A percentile compares a stretch with the other conserved stretches of the same genome.
These are phyloP conservation scores for Lydus trimaculatus DNA, from an alignment of 2,888 invertebrate species.

Conservation along the genomic window DNA sequence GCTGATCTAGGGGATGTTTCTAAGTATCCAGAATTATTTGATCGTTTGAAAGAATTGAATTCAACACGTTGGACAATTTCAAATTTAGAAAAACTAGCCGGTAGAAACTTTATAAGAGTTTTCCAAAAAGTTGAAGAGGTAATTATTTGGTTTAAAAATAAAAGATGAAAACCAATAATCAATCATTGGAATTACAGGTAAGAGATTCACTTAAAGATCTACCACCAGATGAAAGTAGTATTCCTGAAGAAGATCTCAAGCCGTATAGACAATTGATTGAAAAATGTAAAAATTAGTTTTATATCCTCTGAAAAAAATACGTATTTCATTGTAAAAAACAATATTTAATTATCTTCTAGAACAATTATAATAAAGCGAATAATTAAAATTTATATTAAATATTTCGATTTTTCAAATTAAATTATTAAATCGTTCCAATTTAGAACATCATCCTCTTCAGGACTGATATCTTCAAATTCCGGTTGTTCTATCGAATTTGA, in stretches of 20 bases:
- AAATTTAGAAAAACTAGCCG: conserved; percentile 62
- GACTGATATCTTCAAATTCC: not conserved
- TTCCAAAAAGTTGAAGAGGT: conserved; percentile 56
- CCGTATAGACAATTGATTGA: not conserved
- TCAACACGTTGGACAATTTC: conserved; percentile 55
- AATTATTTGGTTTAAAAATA: conserved; percentile 13
- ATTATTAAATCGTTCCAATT: conserved; percentile 4
- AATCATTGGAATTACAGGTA: conserved; percentile 12
- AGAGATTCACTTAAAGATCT: conserved; percentile 1
- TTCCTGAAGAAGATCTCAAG: conserved; percentile 13
- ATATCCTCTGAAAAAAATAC: not conserved
- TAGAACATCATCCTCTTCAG: not conserved
- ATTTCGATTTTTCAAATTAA: not conserved
- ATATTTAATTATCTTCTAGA: too few relatives aligned
- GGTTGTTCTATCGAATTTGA: not conserved
- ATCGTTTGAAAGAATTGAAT: conserved; percentile 40
- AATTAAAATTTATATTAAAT: too few relatives aligned
- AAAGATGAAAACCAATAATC: not conserved
- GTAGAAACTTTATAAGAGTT: conserved; percentile 62
- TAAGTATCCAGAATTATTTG: conserved; percentile 73
- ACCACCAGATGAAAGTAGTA: conserved; percentile 16
- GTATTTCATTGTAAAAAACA: not conserved
- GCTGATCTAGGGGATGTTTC: conserved; percentile 75
- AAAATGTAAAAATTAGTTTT: not conserved
- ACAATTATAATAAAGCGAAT: too few relatives aligned